Evolutionary conservation across 1,140 invertebrate genomes (phyloP).

Genomic region (Asbolus verrucosus): DNA sequence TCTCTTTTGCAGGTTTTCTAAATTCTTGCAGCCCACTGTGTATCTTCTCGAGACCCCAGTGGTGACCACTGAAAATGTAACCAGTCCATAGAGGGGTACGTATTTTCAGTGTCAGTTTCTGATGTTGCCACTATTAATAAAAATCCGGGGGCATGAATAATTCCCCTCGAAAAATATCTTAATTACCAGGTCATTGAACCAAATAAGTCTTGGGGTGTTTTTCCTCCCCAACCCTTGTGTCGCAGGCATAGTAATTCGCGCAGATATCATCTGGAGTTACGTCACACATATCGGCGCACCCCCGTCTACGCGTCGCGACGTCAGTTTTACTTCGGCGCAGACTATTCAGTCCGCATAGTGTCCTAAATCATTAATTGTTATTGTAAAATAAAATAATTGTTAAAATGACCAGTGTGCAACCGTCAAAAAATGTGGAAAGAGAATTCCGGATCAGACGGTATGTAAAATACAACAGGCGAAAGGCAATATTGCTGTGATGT

Average conservation of each 20-base stretch:
- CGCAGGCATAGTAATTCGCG: slow-evolving; percentile 42
- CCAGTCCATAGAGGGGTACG: too few species aligned
- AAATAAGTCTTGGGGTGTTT: slow-evolving; percentile 33
- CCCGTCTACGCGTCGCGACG: slow-evolving; percentile 37
- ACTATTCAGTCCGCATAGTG: slow-evolving; percentile 4
- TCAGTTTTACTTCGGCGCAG: slow-evolving; percentile 29
- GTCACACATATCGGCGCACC: slow-evolving; percentile 45
- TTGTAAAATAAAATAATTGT: not conserved
- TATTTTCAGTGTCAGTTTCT: too few species aligned
- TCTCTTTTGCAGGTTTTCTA: too few species aligned
- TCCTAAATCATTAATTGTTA: slow-evolving; percentile 36
- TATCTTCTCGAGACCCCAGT: too few species aligned
- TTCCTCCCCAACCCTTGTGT: slow-evolving; percentile 30
- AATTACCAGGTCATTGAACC: slow-evolving; percentile 26
- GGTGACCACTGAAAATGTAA: too few species aligned
- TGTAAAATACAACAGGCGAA: too few species aligned
- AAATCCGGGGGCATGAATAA: too few species aligned
- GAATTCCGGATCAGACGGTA: slow-evolving; percentile 44
- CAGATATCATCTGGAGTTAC: slow-evolving; percentile 42
- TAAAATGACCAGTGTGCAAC: slow-evolving; percentile 39
- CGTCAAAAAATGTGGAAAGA: slow-evolving; percentile 28
- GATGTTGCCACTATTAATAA: not conserved
- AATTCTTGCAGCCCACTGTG: too few species aligned
- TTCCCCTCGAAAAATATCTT: slow-evolving; percentile 8
- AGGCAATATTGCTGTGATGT: too few species aligned